Percentiles rank a stretch among this genome's conserved stretches.
phyloP scores from a whole-genome alignment of 2,113 vertebrate genomes.

The Emydura subglobosa region DNA sequence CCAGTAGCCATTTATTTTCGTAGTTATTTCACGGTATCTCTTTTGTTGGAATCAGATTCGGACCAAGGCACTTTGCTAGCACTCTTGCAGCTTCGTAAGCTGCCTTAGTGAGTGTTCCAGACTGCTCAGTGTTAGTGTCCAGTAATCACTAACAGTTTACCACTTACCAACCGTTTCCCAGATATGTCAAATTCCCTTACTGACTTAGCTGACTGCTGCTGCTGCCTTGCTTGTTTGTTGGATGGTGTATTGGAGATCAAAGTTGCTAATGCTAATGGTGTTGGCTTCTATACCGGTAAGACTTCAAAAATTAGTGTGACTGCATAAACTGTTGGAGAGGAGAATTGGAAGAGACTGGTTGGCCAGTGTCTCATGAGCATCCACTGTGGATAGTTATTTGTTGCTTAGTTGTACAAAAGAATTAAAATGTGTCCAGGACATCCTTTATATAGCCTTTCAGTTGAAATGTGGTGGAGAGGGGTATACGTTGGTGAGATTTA shows the following conservation, averaged over 20 bases:
- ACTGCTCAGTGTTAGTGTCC: not conserved
- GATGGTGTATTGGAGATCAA: not conserved
- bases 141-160: not conserved
- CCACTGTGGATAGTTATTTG: constrained; percentile 22
- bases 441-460: not conserved
- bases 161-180: not conserved
- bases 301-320: not conserved
- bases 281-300: constrained; percentile 8
- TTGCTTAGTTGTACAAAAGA: not conserved
- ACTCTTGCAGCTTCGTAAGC: not conserved
- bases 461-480: not conserved
- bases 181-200: not conserved
- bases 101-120: rapidly evolving
- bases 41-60: not conserved
- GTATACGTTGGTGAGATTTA: not conserved
- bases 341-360: constrained; percentile 27
- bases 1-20: not conserved
- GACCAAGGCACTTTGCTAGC: not conserved
- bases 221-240: not conserved
- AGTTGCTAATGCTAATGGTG: not conserved
- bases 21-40: rapidly evolving
- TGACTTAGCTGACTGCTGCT: not conserved
- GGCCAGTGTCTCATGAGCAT: not conserved
- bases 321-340: not conserved
- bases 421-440: constrained; percentile 20